Percentiles rank a stretch among this genome's conserved stretches.
Evolutionary conservation across 2,113 vertebrate genomes (phyloP).

Genomic region (Pelvicachromis taeniatus): DNA sequence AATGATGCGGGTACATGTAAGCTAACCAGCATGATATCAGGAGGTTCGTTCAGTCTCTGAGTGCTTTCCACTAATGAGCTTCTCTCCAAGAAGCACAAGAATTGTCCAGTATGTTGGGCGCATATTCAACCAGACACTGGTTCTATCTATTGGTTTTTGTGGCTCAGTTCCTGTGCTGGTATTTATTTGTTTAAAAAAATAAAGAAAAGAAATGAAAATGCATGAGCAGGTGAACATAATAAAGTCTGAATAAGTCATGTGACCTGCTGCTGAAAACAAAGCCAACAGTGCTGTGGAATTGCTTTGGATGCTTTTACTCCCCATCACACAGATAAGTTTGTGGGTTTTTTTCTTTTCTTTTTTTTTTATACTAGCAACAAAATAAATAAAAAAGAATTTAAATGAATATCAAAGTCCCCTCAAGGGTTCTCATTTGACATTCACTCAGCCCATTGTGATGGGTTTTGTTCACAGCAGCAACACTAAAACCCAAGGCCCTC

Average conservation of each 20-base stretch:
- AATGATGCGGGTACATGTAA: background rate
- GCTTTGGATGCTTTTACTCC: background rate
- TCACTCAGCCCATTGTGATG: background rate
- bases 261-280: background rate
- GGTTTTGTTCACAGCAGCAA: background rate
- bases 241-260: conserved; percentile 15
- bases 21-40: background rate
- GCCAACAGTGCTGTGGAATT: background rate
- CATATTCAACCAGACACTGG: background rate
- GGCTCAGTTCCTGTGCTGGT: background rate
- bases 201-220: conserved; percentile 14
- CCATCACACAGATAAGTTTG: background rate
- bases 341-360: background rate
- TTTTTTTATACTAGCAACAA: conserved; percentile 10
- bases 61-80: background rate
- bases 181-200: background rate
- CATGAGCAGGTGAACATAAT: conserved; percentile 14
- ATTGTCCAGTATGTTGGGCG: background rate
- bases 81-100: background rate
- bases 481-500: background rate
- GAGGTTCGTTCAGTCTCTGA: background rate
- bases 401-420: background rate
- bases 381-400: background rate
- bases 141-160: background rate
- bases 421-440: conserved; percentile 9